Conservation (phyloP, 2,113 vertebrate species). For the Anser brachyrhynchus region DNA sequence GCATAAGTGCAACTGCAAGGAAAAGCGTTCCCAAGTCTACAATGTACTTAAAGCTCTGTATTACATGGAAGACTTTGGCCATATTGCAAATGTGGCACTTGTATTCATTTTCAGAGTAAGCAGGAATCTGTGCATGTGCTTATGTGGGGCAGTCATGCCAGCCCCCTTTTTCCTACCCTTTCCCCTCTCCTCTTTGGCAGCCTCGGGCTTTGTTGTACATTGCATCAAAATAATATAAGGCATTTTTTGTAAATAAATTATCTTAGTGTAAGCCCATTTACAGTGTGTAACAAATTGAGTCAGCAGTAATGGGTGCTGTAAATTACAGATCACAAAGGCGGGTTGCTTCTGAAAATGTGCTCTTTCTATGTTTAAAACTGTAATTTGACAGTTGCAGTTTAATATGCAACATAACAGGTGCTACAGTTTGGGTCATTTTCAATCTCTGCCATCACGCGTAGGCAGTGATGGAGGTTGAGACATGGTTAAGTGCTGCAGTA, state of each 20-base stretch:
- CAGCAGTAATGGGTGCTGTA: neutral
- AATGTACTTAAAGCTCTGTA: neutral
- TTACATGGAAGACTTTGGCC: neutral
- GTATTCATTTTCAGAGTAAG: neutral
- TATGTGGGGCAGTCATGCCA: neutral
- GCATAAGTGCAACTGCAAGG: neutral
- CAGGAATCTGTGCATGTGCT: rapidly evolving
- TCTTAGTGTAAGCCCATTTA: neutral
- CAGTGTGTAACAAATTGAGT: neutral
- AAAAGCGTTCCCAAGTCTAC: neutral
- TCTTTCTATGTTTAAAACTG: neutral
- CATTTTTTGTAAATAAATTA: neutral
- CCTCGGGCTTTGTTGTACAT: neutral
- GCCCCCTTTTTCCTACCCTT: neutral
- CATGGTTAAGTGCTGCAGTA: neutral
- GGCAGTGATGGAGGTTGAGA: neutral
- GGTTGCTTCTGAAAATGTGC: neutral
- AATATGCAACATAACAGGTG: neutral
- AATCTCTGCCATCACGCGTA: rapidly evolving
- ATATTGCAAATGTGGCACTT: neutral
- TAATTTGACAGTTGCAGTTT: neutral
- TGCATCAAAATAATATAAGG: rapidly evolving
- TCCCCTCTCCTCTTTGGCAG: neutral
- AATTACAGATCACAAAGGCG: neutral
- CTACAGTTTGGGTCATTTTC: neutral